Conservation (phyloP, 2,888 invertebrate species). For the Zaprionus bogoriensis region DNA sequence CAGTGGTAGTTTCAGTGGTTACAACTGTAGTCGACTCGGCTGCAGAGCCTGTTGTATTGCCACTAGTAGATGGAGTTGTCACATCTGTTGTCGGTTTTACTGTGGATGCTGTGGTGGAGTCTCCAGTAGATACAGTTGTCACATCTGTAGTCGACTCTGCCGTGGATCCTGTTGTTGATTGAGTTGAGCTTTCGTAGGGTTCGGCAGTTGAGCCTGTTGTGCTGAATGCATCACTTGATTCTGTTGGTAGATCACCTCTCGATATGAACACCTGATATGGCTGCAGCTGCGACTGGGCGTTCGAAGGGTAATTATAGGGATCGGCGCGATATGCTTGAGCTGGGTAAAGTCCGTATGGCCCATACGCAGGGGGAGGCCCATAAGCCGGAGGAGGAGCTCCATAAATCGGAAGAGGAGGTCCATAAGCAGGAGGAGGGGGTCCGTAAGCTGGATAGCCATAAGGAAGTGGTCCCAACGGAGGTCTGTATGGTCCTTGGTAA, state of each 20-base stretch:
- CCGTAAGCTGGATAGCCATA: conserved; percentile 4
- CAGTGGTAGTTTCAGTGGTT: too few relatives aligned
- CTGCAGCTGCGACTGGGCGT: too few relatives aligned
- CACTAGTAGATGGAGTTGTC: too few relatives aligned
- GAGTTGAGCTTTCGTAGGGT: too few relatives aligned
- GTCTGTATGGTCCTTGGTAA: not conserved
- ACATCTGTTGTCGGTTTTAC: not conserved
- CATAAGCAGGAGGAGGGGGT: not conserved
- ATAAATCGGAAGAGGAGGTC: not conserved
- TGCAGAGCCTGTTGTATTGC: too few relatives aligned
- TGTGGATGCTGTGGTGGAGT: not conserved
- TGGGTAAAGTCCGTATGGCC: not conserved
- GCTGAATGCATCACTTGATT: conserved; percentile 6
- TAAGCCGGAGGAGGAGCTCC: not conserved
- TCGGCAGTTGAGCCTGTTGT: not conserved
- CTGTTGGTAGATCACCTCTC: conserved; percentile 21
- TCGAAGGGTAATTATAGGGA: too few relatives aligned
- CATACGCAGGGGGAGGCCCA: not conserved
- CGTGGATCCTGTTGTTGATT: not conserved
- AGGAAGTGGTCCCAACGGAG: conserved; percentile 2
- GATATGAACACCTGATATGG: conserved; percentile 18
- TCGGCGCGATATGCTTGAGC: not conserved
- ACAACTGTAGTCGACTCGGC: too few relatives aligned
- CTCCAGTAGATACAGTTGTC: not conserved
- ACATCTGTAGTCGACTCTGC: not conserved